Percentiles rank a stretch among this genome's conserved stretches.
Conservation (phyloP, 1,140 invertebrate species). For the Macrotrachela quadricornifera region DNA sequence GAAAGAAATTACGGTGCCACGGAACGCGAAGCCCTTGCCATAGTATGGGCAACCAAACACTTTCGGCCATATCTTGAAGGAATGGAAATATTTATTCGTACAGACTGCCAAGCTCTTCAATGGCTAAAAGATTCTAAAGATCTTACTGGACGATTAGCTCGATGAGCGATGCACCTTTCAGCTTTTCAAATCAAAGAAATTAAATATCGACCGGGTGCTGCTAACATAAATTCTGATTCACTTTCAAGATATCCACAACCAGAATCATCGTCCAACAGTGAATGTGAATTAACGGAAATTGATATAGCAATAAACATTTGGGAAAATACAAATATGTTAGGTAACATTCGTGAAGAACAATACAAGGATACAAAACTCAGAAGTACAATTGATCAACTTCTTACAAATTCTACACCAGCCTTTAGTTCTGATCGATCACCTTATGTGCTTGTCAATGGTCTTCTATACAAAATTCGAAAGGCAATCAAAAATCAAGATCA, state of each 20-base stretch:
- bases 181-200: conserved; percentile 11
- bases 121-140: conserved; percentile 30
- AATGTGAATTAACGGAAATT: background rate
- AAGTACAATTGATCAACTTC: too few species aligned
- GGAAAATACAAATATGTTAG: too few species aligned
- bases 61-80: background rate
- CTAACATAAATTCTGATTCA: background rate
- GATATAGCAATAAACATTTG: too few species aligned
- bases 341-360: too few species aligned
- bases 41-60: conserved; percentile 10
- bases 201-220: background rate
- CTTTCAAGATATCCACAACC: background rate
- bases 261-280: background rate
- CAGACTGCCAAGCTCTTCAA: conserved; percentile 31
- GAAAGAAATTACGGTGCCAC: conserved; percentile 15
- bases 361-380: too few species aligned
- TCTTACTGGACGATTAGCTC: conserved; percentile 20
- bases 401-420: too few species aligned
- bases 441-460: too few species aligned
- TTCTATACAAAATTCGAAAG: too few species aligned
- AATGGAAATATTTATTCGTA: conserved; percentile 11
- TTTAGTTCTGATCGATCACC: too few species aligned
- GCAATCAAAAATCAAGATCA: too few species aligned
- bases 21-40: conserved; percentile 22
- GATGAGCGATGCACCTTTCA: conserved; percentile 11